Evolutionary conservation across 1,140 invertebrate genomes (phyloP), one percentile per base, ranked within the genome.

Genomic region (Aphis gossypii): DNA sequence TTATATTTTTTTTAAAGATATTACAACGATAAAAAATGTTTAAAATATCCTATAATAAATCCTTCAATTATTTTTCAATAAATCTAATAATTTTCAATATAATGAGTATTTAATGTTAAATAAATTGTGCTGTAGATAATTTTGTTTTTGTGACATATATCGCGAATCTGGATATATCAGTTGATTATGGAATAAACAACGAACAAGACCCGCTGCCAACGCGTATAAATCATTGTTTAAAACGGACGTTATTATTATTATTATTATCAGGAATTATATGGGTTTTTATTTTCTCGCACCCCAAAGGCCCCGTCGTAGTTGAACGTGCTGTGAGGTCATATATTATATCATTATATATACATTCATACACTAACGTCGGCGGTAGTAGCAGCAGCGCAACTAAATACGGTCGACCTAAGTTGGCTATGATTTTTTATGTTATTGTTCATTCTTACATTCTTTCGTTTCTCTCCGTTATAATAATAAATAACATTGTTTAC

Each of bases 401-500:
- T 76, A 76, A 76, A 76, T 76, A 76, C 60, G 60, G 60, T 76
- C 60, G 60, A 76, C 60, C 30, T 76, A 76, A 76, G 60, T n/a
- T 30, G 30, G 60, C 5, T 76, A 76, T 76, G 60, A 76, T n/a
- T 76, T 76, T 68, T 60, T 60, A 11, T 60, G 9, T 68, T 76
- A n/a, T 76, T n/a, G 60, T 76, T n/a, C 60, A 18, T 60, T 30
- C 56, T 30, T 68, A 14, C 60, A 1, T 68, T 68, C 60, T n/a
- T 76, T n/a, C 30, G 18, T 76, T 76, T 76, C 60, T 76, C 0
- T 4, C 60, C 30, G 30, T 35, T 76, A 76, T 76, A 76, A n/a
- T 76, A 76, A 76, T 76, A 76, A 76, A 76, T 76, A n/a, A 76
- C n/a, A 76, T 76, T 76, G 60, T 76, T 76, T 76, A 76, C 30